Conservation (phyloP, 1,140 invertebrate species). For the Ooceraea biroi region DNA sequence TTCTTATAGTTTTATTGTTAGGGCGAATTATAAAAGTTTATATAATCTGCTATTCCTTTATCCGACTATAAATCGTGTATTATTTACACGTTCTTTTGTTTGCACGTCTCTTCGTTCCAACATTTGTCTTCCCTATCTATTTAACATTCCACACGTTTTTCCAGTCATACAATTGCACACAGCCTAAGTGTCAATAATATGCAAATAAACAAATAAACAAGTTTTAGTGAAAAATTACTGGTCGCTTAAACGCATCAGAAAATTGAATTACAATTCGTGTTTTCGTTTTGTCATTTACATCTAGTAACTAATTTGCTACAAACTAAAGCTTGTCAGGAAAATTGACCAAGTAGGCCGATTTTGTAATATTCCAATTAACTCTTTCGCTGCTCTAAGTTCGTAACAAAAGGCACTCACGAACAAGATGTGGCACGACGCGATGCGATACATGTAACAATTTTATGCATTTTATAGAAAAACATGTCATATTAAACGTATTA, state of each 20-base stretch:
- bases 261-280: conserved; percentile 16
- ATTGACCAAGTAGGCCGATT: conserved; percentile 16
- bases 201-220: conserved; percentile 13
- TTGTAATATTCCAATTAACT: conserved; percentile 9
- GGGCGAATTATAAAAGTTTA: conserved; percentile 59
- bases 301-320: conserved; percentile 19
- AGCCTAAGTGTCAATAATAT: conserved; percentile 6
- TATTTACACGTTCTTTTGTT: conserved; percentile 11
- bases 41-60: conserved; percentile 50
- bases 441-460: too few species aligned
- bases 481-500: too few species aligned
- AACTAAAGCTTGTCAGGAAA: not conserved
- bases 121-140: conserved; percentile 12
- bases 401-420: too few species aligned
- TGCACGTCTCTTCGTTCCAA: not conserved
- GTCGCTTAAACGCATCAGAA: not conserved
- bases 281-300: not conserved
- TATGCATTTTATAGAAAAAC: too few species aligned
- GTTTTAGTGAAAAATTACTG: not conserved
- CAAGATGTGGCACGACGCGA: too few species aligned
- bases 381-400: too few species aligned
- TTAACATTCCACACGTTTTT: conserved; percentile 4
- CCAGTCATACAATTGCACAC: conserved; percentile 17
- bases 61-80: conserved; percentile 56
- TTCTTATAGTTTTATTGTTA: conserved; percentile 32